These are phyloP conservation scores for Pangasius krempfi DNA, from an alignment of 2,797 vertebrate species.

Conservation along the genomic window DNA sequence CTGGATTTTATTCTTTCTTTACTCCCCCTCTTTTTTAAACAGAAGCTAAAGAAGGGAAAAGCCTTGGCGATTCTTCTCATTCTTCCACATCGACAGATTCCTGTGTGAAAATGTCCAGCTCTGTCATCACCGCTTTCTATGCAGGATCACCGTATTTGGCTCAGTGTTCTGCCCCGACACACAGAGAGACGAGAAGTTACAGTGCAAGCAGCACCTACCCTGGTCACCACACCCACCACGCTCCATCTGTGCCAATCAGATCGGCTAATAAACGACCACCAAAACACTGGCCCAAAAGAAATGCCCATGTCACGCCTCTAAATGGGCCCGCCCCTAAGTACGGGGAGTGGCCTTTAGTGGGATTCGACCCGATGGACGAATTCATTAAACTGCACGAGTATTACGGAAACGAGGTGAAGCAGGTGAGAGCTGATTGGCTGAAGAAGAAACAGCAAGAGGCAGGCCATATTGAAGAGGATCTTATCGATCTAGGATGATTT, in stretches of 20 bases:
- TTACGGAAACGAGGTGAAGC: conserved; percentile 85
- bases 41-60: conserved; percentile 69
- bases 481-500: conserved; percentile 70
- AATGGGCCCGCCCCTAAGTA: conserved; percentile 70
- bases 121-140: conserved; percentile 47
- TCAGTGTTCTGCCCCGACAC: conserved; percentile 29
- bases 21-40: conserved; percentile 25
- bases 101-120: conserved; percentile 43
- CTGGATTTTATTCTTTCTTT: not conserved
- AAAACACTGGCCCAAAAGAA: conserved; percentile 76
- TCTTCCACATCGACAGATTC: conserved; percentile 41
- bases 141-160: conserved; percentile 45
- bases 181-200: conserved; percentile 66
- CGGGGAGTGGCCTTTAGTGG: conserved; percentile 74
- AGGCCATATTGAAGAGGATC: conserved; percentile 55
- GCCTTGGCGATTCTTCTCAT: conserved; percentile 42
- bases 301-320: conserved; percentile 76
- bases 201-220: conserved; percentile 61
- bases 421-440: conserved; percentile 81
- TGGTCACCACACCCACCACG: conserved; percentile 52
- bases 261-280: conserved; percentile 68
- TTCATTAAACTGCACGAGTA: conserved; percentile 83
- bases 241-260: conserved; percentile 59
- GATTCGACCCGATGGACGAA: conserved; percentile 68
- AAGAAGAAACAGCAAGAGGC: conserved; percentile 58